Conservation (phyloP, 2,888 invertebrate genomes). For the Leptopilina drosophilae region DNA sequence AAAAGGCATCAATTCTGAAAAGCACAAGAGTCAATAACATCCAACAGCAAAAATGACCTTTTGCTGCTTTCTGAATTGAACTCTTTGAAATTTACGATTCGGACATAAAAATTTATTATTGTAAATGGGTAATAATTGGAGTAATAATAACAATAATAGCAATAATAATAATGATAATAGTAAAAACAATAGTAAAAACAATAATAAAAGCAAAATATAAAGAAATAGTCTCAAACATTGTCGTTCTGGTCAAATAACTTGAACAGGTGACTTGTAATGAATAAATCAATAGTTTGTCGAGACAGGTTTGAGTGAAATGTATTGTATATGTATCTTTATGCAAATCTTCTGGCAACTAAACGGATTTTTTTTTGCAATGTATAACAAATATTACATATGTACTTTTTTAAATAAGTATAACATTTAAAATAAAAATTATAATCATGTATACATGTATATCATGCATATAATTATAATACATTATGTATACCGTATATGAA, state of each 20-base stretch:
- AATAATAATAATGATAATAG: neutral
- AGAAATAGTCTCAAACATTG: neutral
- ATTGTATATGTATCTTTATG: neutral
- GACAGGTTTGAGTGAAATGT: slow-evolving; percentile 54
- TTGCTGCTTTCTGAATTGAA: no score
- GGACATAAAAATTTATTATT: no score
- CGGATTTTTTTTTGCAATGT: neutral
- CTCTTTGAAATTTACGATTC: no score
- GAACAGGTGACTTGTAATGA: slow-evolving; percentile 7
- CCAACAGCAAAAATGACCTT: no score
- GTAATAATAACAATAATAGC: no score
- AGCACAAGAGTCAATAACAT: no score
- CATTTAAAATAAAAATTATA: no score
- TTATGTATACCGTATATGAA: no score
- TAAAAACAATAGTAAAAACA: neutral
- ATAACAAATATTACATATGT: neutral
- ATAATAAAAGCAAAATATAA: neutral
- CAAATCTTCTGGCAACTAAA: neutral
- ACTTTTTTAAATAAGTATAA: neutral
- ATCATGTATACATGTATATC: no score
- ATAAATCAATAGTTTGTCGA: slow-evolving; percentile 73
- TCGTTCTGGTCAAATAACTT: neutral
- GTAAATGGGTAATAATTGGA: no score
- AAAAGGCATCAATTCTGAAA: no score
- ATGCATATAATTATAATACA: no score